Conservation (phyloP, 2,113 vertebrate genomes). For the Pelecanus crispus region DNA sequence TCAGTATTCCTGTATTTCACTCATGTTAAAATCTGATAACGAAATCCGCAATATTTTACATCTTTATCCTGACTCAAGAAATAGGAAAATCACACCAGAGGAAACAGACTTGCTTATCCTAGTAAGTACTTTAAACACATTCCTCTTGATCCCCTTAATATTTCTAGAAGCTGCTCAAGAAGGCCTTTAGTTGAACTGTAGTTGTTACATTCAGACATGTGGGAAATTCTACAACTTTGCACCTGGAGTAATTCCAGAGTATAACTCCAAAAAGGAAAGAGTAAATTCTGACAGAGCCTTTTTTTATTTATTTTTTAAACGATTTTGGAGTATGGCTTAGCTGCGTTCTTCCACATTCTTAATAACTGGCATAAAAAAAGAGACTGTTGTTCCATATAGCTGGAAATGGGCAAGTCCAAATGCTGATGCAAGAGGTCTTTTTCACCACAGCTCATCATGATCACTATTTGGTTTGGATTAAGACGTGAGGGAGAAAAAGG, state of each 20-base stretch:
- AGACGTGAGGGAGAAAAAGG: neutral
- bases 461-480: constrained; percentile 26
- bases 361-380: neutral
- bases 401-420: neutral
- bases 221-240: neutral
- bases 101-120: neutral
- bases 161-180: neutral
- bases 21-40: neutral
- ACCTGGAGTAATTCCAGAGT: neutral
- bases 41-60: neutral
- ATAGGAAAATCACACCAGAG: neutral
- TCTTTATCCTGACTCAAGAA: neutral
- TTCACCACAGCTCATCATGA: neutral
- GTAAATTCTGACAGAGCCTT: neutral
- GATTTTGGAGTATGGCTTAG: neutral
- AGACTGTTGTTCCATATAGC: neutral
- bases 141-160: neutral
- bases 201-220: neutral
- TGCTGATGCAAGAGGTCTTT: constrained; percentile 23
- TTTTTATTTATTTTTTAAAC: neutral
- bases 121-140: neutral
- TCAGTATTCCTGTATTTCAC: neutral
- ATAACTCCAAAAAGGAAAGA: neutral
- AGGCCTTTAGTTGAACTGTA: neutral
- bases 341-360: neutral